Evolutionary conservation across 1,140 invertebrate species (phyloP), one percentile per base, ranked within the genome.

Genomic region (Hyles euphorbiae): DNA sequence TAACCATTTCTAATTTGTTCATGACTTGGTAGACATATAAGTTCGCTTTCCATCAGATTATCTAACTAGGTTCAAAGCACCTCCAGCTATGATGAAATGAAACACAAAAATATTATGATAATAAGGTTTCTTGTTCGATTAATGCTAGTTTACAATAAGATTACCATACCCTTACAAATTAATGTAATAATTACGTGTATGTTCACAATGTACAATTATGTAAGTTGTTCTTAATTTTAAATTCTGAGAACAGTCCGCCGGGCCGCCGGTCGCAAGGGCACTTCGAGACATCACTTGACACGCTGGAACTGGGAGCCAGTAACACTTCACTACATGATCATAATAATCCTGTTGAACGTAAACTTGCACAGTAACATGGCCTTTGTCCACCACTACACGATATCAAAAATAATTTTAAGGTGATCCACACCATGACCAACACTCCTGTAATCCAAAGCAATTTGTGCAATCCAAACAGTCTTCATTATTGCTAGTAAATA

Each of bases 51-150:
- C 8, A 40, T 40, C 36, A 40, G 36, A 40, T 40, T 40, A 5
- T 40, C 36, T 0, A 40, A 40, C 22, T 22, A 40, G 2, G 8
- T 8, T 1, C 36, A 7, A 36, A 3, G 3, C 4, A 40, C 5
- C 2, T 40, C 8, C 2, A 5, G 36, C 8, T 5, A 40, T 8
- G 8, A 8, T 12, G 36, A 78, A 87, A 87, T 84, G 78, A 87
- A 87, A 87, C 75, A 75, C 77, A 71, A 56, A 58, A 53, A 73
- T 85, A 82, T 85, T 88, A 88, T 86, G 85, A 88, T 88, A 88
- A 88, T 88, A 88, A 88, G 83, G 83, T 88, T 87, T 87, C 74
- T 86, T 88, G 81, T 88, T 86, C 71, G 79, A 85, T 82, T 83
- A 86, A 80, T 83, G 68, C 85, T 88, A 88, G 78, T 82, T 83